Conservation (phyloP, 30 jellyfish, hydroid and myxozoan genomes). For the Chironex yamaguchii region DNA sequence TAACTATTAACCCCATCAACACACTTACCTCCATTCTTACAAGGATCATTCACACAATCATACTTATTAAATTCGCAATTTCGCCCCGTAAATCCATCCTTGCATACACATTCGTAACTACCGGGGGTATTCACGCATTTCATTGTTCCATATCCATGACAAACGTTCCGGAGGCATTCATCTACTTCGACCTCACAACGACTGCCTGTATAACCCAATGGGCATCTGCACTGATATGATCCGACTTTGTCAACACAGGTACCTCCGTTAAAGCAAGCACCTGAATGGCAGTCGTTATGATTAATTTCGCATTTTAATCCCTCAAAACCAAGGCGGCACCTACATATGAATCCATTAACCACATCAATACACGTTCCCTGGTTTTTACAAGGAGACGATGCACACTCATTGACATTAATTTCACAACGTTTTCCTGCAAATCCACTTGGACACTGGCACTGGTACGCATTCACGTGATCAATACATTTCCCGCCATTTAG, state of each 20-base stretch:
- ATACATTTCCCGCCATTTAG: constrained; percentile 79
- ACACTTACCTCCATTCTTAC: constrained; percentile 62
- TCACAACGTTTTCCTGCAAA: constrained; percentile 77
- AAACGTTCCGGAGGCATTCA: constrained; percentile 62
- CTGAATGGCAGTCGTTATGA: constrained; percentile 77
- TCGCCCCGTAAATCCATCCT: constrained; percentile 74
- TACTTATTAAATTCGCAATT: constrained; percentile 75
- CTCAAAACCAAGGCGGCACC: constrained; percentile 72
- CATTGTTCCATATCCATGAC: constrained; percentile 71
- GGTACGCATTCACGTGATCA: constrained; percentile 67
- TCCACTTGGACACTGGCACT: constrained; percentile 75
- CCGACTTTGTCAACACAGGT: constrained; percentile 56
- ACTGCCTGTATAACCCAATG: constrained; percentile 79
- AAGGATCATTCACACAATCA: constrained; percentile 58
- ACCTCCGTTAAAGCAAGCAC: constrained; percentile 86
- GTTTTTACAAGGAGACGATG: constrained; percentile 73
- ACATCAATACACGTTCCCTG: constrained; percentile 77
- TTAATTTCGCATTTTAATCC: constrained; percentile 71
- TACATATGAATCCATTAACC: constrained; percentile 70
- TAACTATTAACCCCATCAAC: constrained; percentile 69
- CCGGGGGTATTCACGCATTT: constrained; percentile 80
- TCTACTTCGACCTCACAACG: constrained; percentile 75
- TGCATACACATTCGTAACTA: constrained; percentile 79
- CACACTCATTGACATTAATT: constrained; percentile 68
- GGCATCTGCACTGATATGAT: constrained; percentile 79